Evolutionary conservation across 2,797 vertebrate species (phyloP).

Genomic region (Gouania willdenowi): DNA sequence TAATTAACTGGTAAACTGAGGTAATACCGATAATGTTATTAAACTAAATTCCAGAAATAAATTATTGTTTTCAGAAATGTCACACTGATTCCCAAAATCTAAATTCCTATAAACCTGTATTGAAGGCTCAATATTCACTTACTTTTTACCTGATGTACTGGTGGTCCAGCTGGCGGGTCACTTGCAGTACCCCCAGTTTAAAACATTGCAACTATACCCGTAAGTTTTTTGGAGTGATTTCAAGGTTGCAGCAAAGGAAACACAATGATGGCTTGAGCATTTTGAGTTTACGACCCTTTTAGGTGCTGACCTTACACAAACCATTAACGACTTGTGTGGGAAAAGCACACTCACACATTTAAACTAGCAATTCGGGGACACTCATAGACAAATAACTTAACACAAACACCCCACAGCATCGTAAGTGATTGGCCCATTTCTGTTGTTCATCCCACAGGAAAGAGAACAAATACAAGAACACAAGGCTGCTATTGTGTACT

Average conservation of each 20-base stretch:
- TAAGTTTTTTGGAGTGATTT: slow-evolving; percentile 36
- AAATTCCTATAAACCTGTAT: too few species aligned
- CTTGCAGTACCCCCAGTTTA: too few species aligned
- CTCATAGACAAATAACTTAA: slow-evolving; percentile 14
- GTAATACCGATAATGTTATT: too few species aligned
- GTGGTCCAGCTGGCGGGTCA: too few species aligned
- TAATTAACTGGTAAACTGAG: too few species aligned
- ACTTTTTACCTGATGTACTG: too few species aligned
- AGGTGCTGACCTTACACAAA: slow-evolving; percentile 45
- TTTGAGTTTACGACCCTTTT: slow-evolving; percentile 42
- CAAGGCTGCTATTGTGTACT: slow-evolving; percentile 36
- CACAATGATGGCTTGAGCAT: slow-evolving; percentile 46
- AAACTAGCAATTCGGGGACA: too few species aligned
- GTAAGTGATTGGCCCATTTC: slow-evolving; percentile 28
- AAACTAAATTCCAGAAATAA: too few species aligned
- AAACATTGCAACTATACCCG: slow-evolving; percentile 2
- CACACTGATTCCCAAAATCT: too few species aligned
- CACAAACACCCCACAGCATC: slow-evolving; percentile 7
- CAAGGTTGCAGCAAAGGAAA: slow-evolving; percentile 35
- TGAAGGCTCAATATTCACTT: too few species aligned
- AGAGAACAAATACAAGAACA: slow-evolving; percentile 38
- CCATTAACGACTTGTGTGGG: slow-evolving; percentile 37
- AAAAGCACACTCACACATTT: slow-evolving; percentile 25
- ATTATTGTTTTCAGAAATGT: too few species aligned
- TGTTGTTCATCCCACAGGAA: slow-evolving; percentile 38